Evolutionary conservation across 2,113 vertebrate species (phyloP).

Genomic region (Proteles cristata): DNA sequence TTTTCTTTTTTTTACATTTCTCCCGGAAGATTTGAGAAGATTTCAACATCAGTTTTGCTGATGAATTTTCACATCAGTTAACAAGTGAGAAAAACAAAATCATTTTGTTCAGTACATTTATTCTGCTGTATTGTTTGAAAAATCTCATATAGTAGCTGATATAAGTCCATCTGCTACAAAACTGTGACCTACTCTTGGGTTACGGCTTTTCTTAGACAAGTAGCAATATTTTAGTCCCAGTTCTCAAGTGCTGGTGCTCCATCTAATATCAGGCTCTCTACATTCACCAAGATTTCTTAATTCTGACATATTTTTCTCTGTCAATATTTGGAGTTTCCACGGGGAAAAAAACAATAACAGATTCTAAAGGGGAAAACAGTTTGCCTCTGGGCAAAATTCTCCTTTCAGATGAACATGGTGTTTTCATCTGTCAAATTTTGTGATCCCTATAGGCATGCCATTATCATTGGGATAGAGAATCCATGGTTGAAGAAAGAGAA

Average conservation of each 20-base stretch:
- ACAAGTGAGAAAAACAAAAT: slow-evolving; percentile 59
- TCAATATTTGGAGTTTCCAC: slow-evolving; percentile 56
- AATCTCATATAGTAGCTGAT: background rate
- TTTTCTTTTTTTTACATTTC: background rate
- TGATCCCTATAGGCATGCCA: background rate
- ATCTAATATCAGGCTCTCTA: background rate
- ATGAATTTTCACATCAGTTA: slow-evolving; percentile 65
- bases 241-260: background rate
- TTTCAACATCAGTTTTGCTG: slow-evolving; percentile 48
- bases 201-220: slow-evolving; percentile 54
- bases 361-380: slow-evolving; percentile 45
- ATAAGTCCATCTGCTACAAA: slow-evolving; percentile 40
- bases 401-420: background rate
- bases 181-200: slow-evolving; percentile 24
- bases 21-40: slow-evolving; percentile 23
- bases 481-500: background rate
- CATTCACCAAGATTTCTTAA: slow-evolving; percentile 48
- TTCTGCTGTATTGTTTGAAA: slow-evolving; percentile 55
- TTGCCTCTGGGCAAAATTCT: slow-evolving; percentile 54
- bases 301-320: slow-evolving; percentile 40
- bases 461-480: background rate
- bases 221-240: slow-evolving; percentile 50
- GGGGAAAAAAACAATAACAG: slow-evolving; percentile 21
- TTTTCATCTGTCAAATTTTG: slow-evolving; percentile 50
- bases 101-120: slow-evolving; percentile 47